These are phyloP conservation scores for Lasiurus borealis DNA, from an alignment of 2,113 vertebrate genomes.

Conservation along the genomic window DNA sequence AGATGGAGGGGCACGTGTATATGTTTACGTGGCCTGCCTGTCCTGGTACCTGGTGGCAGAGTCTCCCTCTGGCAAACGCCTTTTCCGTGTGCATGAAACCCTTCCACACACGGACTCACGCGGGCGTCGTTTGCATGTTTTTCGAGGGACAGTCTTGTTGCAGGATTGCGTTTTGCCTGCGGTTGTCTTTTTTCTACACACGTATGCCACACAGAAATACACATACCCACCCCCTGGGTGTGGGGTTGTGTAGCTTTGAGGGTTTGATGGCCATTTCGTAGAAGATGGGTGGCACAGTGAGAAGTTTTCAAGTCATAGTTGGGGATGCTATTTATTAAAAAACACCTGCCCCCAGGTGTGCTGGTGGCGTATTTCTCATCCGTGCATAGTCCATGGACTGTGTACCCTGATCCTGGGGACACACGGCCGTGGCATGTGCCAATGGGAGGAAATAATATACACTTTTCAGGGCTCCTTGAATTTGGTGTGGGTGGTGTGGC, in stretches of 20 bases:
- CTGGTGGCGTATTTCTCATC: neutral
- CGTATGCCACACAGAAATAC: neutral
- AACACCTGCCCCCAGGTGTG: neutral
- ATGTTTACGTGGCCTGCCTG: neutral
- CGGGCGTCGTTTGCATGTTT: neutral
- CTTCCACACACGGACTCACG: neutral
- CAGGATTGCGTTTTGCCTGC: neutral
- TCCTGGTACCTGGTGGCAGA: neutral
- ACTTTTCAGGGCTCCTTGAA: neutral
- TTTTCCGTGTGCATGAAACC: neutral
- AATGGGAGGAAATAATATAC: neutral
- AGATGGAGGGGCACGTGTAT: neutral
- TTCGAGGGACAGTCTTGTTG: neutral
- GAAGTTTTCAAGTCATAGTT: neutral
- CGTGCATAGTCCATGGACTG: accelerated
- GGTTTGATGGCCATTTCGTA: neutral
- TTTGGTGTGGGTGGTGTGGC: neutral
- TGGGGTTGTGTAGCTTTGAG: conserved; percentile 14
- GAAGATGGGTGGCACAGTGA: neutral
- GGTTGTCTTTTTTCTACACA: neutral
- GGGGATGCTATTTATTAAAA: neutral
- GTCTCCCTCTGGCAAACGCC: neutral
- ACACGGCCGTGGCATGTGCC: neutral
- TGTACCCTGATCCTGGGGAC: no score
- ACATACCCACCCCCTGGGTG: neutral